phyloP scores from a whole-genome alignment of 2,888 invertebrate genomes.

The Amorpha juglandis region DNA sequence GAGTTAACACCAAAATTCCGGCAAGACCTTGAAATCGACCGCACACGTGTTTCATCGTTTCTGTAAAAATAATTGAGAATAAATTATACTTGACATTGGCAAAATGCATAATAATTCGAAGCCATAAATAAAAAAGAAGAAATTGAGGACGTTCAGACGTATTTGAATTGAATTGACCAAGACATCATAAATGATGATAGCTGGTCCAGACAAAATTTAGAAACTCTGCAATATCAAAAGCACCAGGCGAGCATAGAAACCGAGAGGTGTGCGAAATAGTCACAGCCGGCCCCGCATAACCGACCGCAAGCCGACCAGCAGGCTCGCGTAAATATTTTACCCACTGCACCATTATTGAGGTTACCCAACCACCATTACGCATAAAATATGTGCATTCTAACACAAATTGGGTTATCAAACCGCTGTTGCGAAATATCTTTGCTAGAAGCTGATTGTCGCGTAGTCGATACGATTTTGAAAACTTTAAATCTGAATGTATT shows the following conservation, averaged over 20 bases:
- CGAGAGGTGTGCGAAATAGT: background rate
- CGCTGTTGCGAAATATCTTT: background rate
- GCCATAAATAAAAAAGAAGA: too few species aligned
- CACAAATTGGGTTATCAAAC: background rate
- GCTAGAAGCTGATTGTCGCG: too few species aligned
- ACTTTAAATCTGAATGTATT: too few species aligned
- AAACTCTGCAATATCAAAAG: background rate
- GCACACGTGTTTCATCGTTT: too few species aligned
- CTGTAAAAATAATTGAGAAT: too few species aligned
- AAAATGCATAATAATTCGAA: too few species aligned
- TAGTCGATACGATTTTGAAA: too few species aligned
- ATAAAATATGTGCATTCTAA: background rate
- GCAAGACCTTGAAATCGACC: too few species aligned
- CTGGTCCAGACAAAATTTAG: background rate
- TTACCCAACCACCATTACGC: background rate
- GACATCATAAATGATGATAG: background rate
- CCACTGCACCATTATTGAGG: background rate
- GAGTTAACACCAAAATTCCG: too few species aligned
- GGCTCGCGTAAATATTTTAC: background rate
- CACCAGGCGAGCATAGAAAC: constrained; percentile 28
- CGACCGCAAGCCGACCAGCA: constrained; percentile 24
- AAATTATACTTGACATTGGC: too few species aligned
- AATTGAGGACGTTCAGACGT: too few species aligned
- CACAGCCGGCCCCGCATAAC: constrained; percentile 29
- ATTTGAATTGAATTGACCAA: too few species aligned